Conservation (phyloP, 30 jellyfish, hydroid and myxozoan genomes). For the Hydractinia echinata region DNA sequence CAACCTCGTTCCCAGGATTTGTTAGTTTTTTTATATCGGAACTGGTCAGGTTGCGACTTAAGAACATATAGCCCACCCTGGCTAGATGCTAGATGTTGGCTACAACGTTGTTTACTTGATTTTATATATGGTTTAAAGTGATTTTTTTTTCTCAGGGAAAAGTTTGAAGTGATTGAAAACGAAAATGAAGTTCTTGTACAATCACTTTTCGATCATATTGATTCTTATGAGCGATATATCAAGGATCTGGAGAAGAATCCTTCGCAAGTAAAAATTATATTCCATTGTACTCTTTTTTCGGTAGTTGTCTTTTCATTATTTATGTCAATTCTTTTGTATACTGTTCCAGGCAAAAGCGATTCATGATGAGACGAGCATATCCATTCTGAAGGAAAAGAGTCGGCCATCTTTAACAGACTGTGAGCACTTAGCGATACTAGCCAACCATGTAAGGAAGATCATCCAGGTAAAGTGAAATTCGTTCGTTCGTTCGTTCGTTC, state of each 20-base stretch:
- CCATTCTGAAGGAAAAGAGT: background rate
- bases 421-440: background rate
- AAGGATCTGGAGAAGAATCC: slow-evolving; percentile 61
- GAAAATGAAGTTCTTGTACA: slow-evolving; percentile 5
- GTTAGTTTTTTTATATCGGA: no score
- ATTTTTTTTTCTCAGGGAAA: no score
- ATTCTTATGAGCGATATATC: slow-evolving; percentile 51
- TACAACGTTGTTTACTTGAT: no score
- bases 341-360: slow-evolving; percentile 1
- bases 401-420: slow-evolving; percentile 21
- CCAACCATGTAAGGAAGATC: slow-evolving; percentile 5
- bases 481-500: background rate
- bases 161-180: background rate
- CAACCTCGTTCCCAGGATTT: no score
- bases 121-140: no score
- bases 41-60: no score
- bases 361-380: slow-evolving; percentile 12
- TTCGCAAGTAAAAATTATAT: background rate
- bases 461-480: background rate
- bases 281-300: background rate
- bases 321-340: background rate
- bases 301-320: background rate
- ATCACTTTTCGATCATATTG: slow-evolving; percentile 66
- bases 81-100: no score
- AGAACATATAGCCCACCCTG: no score